Evolutionary conservation across 2,888 invertebrate species (phyloP).

Genomic region (Lepidochitona cinerea): DNA sequence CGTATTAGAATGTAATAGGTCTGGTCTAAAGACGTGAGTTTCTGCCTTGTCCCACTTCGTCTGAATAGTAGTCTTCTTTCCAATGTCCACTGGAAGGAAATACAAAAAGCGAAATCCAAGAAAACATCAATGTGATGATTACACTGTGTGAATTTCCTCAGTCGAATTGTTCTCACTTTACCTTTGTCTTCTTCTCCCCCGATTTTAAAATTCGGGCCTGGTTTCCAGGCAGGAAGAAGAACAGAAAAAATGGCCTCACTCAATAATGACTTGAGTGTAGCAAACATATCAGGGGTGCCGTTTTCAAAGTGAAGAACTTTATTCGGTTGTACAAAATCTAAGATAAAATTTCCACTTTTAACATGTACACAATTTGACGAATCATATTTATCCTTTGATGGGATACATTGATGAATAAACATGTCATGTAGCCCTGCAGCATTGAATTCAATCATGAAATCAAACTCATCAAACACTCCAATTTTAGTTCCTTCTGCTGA

Average conservation of each 20-base stretch:
- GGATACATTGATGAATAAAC: background rate
- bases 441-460: background rate
- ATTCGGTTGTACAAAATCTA: background rate
- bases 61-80: background rate
- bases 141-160: background rate
- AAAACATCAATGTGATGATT: background rate
- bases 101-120: background rate
- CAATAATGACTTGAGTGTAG: background rate
- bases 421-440: background rate
- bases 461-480: background rate
- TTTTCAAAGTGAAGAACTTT: background rate
- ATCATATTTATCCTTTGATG: background rate
- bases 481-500: background rate
- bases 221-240: background rate
- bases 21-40: background rate
- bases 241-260: background rate
- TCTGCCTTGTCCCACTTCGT: background rate
- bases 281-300: background rate
- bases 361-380: background rate
- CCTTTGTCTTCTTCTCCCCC: background rate
- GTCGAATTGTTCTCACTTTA: background rate
- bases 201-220: background rate
- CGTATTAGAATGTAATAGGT: background rate
- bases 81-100: background rate
- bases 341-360: background rate